Conservation (phyloP, 2,888 invertebrate species). For the Platerodrilus igneus region DNA sequence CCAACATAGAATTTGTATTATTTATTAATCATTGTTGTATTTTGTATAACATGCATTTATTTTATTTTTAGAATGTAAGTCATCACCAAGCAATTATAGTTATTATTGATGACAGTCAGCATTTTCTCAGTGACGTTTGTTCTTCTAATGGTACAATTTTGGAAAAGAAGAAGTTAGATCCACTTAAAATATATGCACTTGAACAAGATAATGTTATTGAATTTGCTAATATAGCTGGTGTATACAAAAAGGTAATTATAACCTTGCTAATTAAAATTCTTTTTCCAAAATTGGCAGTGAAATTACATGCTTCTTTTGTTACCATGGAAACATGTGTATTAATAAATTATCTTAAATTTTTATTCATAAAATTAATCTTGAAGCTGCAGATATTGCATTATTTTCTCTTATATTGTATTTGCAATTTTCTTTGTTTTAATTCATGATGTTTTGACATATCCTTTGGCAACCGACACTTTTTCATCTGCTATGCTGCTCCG, state of each 20-base stretch:
- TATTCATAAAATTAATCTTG: too few relatives aligned
- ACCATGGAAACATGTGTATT: too few relatives aligned
- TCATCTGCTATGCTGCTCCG: too few relatives aligned
- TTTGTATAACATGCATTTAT: too few relatives aligned
- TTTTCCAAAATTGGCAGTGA: neutral
- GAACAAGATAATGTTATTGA: slow-evolving; percentile 31
- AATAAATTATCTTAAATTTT: too few relatives aligned
- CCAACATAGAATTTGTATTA: too few relatives aligned
- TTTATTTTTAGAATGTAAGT: slow-evolving; percentile 39
- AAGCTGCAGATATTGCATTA: too few relatives aligned
- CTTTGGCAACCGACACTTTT: too few relatives aligned
- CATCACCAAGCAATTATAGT: slow-evolving; percentile 43
- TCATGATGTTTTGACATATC: too few relatives aligned
- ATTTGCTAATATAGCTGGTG: slow-evolving; percentile 34
- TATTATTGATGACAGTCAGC: slow-evolving; percentile 35
- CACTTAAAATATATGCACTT: slow-evolving; percentile 37
- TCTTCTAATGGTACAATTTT: slow-evolving; percentile 43
- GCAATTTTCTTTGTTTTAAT: too few relatives aligned
- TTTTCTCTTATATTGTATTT: too few relatives aligned
- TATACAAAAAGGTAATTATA: slow-evolving; percentile 23
- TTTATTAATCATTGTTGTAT: too few relatives aligned
- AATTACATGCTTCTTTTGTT: neutral
- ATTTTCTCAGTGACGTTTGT: slow-evolving; percentile 41
- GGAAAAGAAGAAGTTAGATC: slow-evolving; percentile 31
- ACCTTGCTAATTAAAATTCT: neutral